These are phyloP conservation scores for Drosophila pruinosa DNA, from an alignment of 1,140 invertebrate species.

Conservation along the genomic window DNA sequence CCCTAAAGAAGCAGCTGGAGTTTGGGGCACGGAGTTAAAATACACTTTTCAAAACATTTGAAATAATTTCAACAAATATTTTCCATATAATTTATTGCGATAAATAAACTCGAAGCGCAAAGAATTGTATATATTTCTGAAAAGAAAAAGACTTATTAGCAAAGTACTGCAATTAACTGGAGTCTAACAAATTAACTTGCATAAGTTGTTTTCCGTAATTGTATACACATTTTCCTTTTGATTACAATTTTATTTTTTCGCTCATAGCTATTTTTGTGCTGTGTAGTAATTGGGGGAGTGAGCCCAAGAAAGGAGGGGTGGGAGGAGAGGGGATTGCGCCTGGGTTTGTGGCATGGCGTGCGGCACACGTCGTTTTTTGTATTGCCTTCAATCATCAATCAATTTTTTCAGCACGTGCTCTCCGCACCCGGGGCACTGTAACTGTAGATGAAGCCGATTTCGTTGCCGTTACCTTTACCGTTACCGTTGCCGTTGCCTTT, in stretches of 20 bases:
- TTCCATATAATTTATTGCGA: neutral
- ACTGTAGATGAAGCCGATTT: neutral
- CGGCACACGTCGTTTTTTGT: slow-evolving; percentile 51
- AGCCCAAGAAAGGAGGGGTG: neutral
- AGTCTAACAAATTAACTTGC: too few relatives aligned
- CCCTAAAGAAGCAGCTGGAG: neutral
- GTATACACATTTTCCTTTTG: too few relatives aligned
- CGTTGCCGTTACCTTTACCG: neutral
- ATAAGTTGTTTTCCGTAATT: too few relatives aligned
- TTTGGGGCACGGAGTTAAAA: neutral
- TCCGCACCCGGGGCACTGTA: slow-evolving; percentile 10
- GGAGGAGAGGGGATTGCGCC: neutral
- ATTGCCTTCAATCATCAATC: slow-evolving; percentile 67
- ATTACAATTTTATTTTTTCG: neutral
- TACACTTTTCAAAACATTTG: slow-evolving; percentile 2
- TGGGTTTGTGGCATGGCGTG: slow-evolving; percentile 24
- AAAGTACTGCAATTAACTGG: too few relatives aligned
- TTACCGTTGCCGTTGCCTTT: slow-evolving; percentile 34
- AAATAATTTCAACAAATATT: neutral
- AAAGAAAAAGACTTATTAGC: too few relatives aligned
- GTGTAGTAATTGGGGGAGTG: slow-evolving; percentile 10
- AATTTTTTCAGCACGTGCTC: slow-evolving; percentile 75
- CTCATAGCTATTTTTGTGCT: neutral
- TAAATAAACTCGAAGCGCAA: too few relatives aligned
- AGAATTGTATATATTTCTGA: too few relatives aligned